Percentiles rank a stretch among this genome's conserved stretches.
Conservation (phyloP, 2,888 invertebrate species). For the Agonopterix heracliana region DNA sequence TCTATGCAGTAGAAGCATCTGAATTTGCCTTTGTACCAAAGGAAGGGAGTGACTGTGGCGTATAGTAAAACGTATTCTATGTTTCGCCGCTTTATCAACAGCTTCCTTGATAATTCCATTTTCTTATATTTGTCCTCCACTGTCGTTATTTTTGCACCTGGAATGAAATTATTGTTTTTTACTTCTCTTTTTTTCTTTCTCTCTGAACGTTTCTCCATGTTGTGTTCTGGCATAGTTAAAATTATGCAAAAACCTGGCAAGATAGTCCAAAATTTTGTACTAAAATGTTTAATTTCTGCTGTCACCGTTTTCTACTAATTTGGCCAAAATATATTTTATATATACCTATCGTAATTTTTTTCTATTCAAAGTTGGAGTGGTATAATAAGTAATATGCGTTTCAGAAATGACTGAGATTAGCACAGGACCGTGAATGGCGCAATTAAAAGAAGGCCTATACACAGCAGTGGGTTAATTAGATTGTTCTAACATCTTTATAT, state of each 20-base stretch:
- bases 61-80: constrained; percentile 64
- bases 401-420: too few species aligned
- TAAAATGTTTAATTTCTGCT: too few species aligned
- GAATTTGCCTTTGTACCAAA: constrained; percentile 63
- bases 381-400: too few species aligned
- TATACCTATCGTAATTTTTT: too few species aligned
- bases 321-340: too few species aligned
- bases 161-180: constrained; percentile 50
- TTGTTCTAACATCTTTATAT: too few species aligned
- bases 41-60: constrained; percentile 61
- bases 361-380: too few species aligned
- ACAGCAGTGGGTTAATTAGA: too few species aligned
- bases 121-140: constrained; percentile 64
- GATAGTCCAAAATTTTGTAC: too few species aligned
- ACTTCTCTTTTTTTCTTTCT: constrained; percentile 9
- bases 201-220: not conserved
- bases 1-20: constrained; percentile 63
- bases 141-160: constrained; percentile 57
- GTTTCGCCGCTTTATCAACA: constrained; percentile 54
- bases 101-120: constrained; percentile 53
- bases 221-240: not conserved
- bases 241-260: not conserved
- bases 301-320: too few species aligned
- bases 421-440: too few species aligned
- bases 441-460: too few species aligned